Conservation (phyloP, 2,113 vertebrate genomes). For the Pelvicachromis taeniatus region DNA sequence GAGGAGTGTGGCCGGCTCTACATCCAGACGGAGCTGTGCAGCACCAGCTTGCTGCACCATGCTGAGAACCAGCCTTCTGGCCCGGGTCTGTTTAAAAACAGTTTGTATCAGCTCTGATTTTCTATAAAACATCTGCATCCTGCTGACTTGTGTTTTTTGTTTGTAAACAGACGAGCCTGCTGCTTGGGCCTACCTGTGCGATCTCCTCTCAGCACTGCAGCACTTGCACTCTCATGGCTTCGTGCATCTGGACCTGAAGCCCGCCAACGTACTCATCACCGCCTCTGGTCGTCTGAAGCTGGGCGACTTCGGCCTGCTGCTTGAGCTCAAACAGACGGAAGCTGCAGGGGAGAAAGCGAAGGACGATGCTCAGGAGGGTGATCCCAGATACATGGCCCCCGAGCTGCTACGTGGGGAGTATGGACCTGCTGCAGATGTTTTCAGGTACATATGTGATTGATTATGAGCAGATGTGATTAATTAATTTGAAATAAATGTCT, state of each 20-base stretch:
- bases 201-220: conserved; percentile 79
- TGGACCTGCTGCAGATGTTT: conserved; percentile 82
- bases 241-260: conserved; percentile 86
- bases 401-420: conserved; percentile 83
- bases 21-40: conserved; percentile 88
- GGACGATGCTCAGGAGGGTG: conserved; percentile 82
- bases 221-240: conserved; percentile 81
- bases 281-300: conserved; percentile 81
- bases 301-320: conserved; percentile 85
- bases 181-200: conserved; percentile 82
- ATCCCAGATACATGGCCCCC: conserved; percentile 89
- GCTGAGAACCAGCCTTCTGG: conserved; percentile 72
- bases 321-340: conserved; percentile 62
- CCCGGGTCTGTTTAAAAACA: conserved; percentile 38
- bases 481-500: neutral
- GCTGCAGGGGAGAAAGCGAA: conserved; percentile 37
- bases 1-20: conserved; percentile 83
- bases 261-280: conserved; percentile 85
- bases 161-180: conserved; percentile 67
- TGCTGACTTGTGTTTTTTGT: neutral
- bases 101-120: neutral
- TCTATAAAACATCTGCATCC: neutral
- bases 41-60: conserved; percentile 78
- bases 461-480: neutral
- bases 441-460: conserved; percentile 74